Evolutionary conservation across 2,797 vertebrate species (phyloP), one percentile per base, ranked within the genome.

Genomic region (Manis pentadactyla): DNA sequence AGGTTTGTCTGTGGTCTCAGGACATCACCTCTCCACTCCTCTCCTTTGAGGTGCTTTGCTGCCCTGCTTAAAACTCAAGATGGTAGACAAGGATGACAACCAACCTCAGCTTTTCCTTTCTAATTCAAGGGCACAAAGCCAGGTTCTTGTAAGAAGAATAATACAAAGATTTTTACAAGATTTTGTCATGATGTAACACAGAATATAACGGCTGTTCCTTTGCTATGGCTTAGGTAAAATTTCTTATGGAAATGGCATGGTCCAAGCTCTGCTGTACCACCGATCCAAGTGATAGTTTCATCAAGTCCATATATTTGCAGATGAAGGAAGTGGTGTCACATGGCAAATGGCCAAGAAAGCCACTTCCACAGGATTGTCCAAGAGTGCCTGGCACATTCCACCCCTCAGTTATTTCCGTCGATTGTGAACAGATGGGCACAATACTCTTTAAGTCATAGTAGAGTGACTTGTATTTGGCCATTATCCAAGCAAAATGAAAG

Each of bases 391-490:
- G 94, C 97, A 97, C 66, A 78, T 95, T 96, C 86, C 17, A 96
- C 79, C 37, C 83, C 83, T 94, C 79, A 81, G 23, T 97, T 94
- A 96, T 91, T 92, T 61, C 91, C 91, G 90, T 78, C 29, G 7
- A 95, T 97, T 97, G 95, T 97, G 95, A 97, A 95, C 97, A 98
- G 92, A 98, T 97, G 97, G 97, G 89, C 71, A 94, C 66, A 82
- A 21, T 85, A 87, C 83, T 96, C 83, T 97, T 96, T 93, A 96
- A 97, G 94, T 95, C 91, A 90, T 92, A 87, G 89, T 78, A 73
- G 92, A 96, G 77, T 96, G 94, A 96, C 96, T 97, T 90, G 59
- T 74, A 88, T 87, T 96, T 97, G 96, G 95, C 94, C 34, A 64
- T 96, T 95, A 73, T 92, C 92, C 97, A 97, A 96, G 75, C 27